phyloP scores from a whole-genome alignment of 2,797 vertebrate genomes.

The Pipistrellus nathusii region DNA sequence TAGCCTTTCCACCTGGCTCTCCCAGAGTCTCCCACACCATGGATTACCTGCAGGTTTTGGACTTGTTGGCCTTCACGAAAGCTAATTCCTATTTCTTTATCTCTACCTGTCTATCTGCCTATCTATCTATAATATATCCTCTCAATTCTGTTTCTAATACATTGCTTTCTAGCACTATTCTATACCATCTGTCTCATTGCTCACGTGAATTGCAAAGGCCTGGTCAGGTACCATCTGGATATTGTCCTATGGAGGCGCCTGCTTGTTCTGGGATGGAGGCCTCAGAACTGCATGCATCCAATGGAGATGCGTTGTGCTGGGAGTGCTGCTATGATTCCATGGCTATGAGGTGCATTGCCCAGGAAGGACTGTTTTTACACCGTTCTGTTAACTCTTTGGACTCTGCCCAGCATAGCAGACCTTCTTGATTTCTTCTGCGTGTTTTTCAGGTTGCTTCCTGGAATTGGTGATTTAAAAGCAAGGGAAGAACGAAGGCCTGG shows the following conservation, averaged over 20 bases:
- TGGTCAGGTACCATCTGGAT: background rate
- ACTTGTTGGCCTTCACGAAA: background rate
- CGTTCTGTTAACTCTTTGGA: background rate
- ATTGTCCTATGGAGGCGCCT: background rate
- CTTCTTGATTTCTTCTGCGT: background rate
- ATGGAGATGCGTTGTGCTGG: constrained; percentile 69
- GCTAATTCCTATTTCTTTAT: background rate
- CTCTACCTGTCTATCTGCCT: too few species aligned
- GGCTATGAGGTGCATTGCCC: background rate
- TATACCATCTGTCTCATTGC: background rate
- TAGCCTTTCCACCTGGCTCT: background rate
- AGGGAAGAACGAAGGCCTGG: background rate
- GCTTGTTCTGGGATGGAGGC: constrained; percentile 55
- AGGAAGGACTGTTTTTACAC: constrained; percentile 24
- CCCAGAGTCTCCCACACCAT: background rate
- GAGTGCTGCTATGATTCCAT: background rate
- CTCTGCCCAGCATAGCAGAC: constrained; percentile 52
- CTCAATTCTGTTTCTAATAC: background rate
- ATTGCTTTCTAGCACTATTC: background rate
- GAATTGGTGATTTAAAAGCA: background rate
- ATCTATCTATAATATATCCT: background rate
- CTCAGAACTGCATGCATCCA: constrained; percentile 60
- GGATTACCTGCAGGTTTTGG: background rate
- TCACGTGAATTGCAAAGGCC: background rate
- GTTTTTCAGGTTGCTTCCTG: background rate